A percentile compares a stretch with the other conserved stretches of the same genome.
Conservation (phyloP, 1,140 invertebrate genomes). For the Papilio glaucus region DNA sequence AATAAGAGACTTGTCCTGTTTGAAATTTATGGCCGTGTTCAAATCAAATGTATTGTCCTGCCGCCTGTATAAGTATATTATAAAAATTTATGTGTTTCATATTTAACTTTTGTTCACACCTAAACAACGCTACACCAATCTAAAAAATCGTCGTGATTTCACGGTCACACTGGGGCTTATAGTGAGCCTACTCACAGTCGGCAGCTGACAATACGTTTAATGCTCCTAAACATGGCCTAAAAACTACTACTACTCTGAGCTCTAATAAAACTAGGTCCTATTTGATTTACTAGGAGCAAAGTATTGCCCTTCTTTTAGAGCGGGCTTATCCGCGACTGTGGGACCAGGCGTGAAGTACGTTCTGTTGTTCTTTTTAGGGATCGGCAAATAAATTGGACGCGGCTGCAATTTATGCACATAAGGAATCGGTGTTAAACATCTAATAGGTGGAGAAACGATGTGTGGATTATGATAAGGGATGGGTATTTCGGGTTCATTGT, state of each 20-base stretch:
- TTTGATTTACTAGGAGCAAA: constrained; percentile 49
- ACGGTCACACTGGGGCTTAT: too few relatives aligned
- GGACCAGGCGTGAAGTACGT: constrained; percentile 50
- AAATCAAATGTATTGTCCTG: too few relatives aligned
- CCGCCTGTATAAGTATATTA: too few relatives aligned
- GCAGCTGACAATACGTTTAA: too few relatives aligned
- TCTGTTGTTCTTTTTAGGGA: constrained; percentile 1
- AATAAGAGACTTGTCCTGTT: not conserved
- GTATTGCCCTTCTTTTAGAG: constrained; percentile 48
- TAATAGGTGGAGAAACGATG: not conserved
- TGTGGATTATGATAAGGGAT: constrained; percentile 18
- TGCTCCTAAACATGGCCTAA: too few relatives aligned
- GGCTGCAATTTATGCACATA: constrained; percentile 9
- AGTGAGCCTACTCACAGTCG: too few relatives aligned
- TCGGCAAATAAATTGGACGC: not conserved
- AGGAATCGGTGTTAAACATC: not conserved
- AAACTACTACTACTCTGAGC: too few relatives aligned
- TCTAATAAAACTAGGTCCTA: constrained; percentile 6
- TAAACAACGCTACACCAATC: too few relatives aligned
- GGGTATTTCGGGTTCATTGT: constrained; percentile 64
- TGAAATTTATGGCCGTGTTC: too few relatives aligned
- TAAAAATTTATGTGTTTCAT: too few relatives aligned
- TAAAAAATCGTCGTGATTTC: too few relatives aligned
- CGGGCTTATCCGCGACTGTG: constrained; percentile 34
- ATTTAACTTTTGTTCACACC: too few relatives aligned